Evolutionary conservation across 2,113 vertebrate genomes (phyloP).

Genomic region (Gorsachius goisagi): DNA sequence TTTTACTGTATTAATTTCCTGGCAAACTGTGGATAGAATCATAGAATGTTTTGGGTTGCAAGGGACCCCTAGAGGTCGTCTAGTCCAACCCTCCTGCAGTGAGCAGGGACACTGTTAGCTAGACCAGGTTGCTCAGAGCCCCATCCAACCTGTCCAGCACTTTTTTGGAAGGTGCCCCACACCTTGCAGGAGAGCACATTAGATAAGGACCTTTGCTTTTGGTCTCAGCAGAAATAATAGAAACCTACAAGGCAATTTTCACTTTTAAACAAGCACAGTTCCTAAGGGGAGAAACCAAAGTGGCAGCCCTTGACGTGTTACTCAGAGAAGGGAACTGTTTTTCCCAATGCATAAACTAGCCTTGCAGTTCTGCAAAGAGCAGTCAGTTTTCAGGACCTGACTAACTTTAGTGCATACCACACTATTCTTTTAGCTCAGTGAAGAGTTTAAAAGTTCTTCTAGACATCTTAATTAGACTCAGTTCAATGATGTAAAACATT

Average conservation of each 20-base stretch:
- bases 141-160: too few species aligned
- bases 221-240: neutral
- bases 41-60: too few species aligned
- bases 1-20: neutral
- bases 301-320: neutral
- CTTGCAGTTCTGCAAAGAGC: neutral
- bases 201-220: neutral
- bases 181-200: neutral
- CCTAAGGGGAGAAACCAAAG: neutral
- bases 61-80: too few species aligned
- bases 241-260: neutral
- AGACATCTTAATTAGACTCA: conserved; percentile 21
- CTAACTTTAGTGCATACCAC: neutral
- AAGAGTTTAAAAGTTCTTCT: conserved; percentile 7
- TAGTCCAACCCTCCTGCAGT: too few species aligned
- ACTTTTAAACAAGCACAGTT: neutral
- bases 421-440: conserved; percentile 20
- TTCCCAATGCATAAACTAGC: neutral
- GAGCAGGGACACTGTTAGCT: too few species aligned
- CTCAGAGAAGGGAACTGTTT: neutral
- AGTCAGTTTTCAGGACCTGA: neutral
- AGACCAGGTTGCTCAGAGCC: too few species aligned
- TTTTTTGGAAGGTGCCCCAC: neutral
- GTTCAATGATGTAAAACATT: conserved; percentile 40
- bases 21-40: neutral